phyloP scores from a whole-genome alignment of 2,797 vertebrate genomes.

The Sebastes cheni region DNA sequence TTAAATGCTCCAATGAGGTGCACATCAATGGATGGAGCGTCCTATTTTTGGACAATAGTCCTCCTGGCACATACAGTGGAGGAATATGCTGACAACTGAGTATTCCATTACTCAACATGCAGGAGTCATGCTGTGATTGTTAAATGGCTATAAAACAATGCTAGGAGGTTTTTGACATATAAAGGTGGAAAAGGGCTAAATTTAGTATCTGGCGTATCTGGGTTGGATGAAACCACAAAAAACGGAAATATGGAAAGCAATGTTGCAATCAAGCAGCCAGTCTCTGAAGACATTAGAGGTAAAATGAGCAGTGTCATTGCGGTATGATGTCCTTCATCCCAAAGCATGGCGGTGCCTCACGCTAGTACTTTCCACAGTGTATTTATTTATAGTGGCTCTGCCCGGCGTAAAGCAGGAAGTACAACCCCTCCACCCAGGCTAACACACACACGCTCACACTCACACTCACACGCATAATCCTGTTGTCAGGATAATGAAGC shows the following conservation, averaged over 20 bases:
- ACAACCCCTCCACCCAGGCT: conserved; percentile 46
- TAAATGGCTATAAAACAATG: conserved; percentile 43
- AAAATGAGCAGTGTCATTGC: neutral
- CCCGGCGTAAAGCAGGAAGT: conserved; percentile 68
- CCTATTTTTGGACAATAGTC: conserved; percentile 15
- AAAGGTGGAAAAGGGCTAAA: conserved; percentile 38
- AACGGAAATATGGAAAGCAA: conserved; percentile 43
- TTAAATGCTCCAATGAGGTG: neutral
- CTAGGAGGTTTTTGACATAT: conserved; percentile 31
- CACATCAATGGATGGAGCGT: neutral
- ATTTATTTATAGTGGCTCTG: conserved; percentile 62
- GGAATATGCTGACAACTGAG: conserved; percentile 27
- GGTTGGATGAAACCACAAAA: conserved; percentile 33
- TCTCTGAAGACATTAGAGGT: conserved; percentile 11
- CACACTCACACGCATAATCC: conserved; percentile 31
- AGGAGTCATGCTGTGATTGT: conserved; percentile 44
- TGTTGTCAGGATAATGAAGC: conserved; percentile 50
- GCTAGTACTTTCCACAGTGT: conserved; percentile 55
- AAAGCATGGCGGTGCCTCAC: conserved; percentile 22
- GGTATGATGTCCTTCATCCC: neutral
- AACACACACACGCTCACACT: conserved; percentile 21
- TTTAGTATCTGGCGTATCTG: conserved; percentile 32
- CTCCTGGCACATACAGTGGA: conserved; percentile 13
- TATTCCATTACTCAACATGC: conserved; percentile 41
- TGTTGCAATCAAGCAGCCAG: conserved; percentile 37